A percentile compares a stretch with the other conserved stretches of the same genome.
These are phyloP conservation scores for Lepidochitona cinerea DNA, from an alignment of 2,888 invertebrate species.

Conservation along the genomic window DNA sequence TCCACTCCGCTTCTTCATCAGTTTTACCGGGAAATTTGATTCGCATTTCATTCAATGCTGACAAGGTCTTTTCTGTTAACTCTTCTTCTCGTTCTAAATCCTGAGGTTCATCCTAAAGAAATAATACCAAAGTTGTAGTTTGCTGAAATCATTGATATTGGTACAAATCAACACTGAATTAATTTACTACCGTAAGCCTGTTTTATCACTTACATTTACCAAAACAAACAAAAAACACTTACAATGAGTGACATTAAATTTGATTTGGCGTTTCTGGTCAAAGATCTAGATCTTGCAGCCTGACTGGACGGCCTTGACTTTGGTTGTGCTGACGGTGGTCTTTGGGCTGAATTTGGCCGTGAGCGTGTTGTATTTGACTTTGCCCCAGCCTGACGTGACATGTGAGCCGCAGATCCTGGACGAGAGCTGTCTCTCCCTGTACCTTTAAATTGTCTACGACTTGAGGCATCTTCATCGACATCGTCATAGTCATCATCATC, in stretches of 20 bases:
- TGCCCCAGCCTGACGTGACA: slow-evolving; percentile 1
- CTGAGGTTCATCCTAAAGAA: slow-evolving; percentile 10
- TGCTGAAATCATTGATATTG: too few relatives aligned
- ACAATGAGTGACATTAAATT: too few relatives aligned
- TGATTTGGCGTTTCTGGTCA: background rate
- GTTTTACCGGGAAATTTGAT: slow-evolving; percentile 70
- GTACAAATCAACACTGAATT: too few relatives aligned
- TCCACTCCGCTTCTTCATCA: slow-evolving; percentile 64
- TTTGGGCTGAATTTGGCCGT: slow-evolving; percentile 41
- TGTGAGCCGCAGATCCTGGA: slow-evolving; percentile 30
- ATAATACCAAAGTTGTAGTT: background rate
- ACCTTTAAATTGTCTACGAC: background rate
- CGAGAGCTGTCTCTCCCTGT: background rate
- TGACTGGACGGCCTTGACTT: slow-evolving; percentile 18
- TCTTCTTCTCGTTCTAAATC: slow-evolving; percentile 57
- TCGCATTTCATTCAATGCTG: slow-evolving; percentile 66
- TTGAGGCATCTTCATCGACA: slow-evolving; percentile 43
- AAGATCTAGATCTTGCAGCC: slow-evolving; percentile 14
- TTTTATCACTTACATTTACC: too few relatives aligned
- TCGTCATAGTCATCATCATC: slow-evolving; percentile 39
- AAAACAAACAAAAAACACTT: too few relatives aligned
- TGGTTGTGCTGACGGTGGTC: slow-evolving; percentile 18
- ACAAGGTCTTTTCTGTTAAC: slow-evolving; percentile 55
- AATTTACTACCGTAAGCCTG: too few relatives aligned
- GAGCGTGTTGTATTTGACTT: slow-evolving; percentile 31